Evolutionary conservation across 2,888 invertebrate genomes (phyloP).

Genomic region (Proisotoma minuta): DNA sequence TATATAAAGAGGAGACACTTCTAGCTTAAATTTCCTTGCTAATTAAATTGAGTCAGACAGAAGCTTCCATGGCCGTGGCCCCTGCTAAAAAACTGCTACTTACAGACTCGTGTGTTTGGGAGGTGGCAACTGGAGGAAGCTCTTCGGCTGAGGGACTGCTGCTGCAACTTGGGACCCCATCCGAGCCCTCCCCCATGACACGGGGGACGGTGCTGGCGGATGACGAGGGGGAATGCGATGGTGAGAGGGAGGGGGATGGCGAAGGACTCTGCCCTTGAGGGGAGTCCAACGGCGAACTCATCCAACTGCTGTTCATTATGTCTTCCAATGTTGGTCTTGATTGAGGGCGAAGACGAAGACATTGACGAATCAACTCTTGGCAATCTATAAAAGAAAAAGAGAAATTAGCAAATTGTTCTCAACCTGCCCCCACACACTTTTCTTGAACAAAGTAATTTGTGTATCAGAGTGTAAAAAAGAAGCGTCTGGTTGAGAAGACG

Average conservation of each 20-base stretch:
- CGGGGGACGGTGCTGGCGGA: slow-evolving; percentile 34
- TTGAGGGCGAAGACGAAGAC: slow-evolving; percentile 54
- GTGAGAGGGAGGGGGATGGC: slow-evolving; percentile 44
- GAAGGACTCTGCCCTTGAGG: slow-evolving; percentile 42
- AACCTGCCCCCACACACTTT: background rate
- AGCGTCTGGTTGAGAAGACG: no score
- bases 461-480: no score
- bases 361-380: slow-evolving; percentile 56
- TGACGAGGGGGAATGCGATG: slow-evolving; percentile 46
- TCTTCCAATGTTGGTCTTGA: slow-evolving; percentile 55
- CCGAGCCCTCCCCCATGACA: background rate
- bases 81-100: background rate
- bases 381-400: slow-evolving; percentile 52
- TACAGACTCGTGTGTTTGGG: background rate
- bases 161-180: background rate
- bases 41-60: slow-evolving; percentile 5
- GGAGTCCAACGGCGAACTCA: slow-evolving; percentile 49
- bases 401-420: background rate
- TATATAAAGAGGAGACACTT: no score
- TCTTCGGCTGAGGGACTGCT: background rate
- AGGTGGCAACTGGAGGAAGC: slow-evolving; percentile 5
- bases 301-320: slow-evolving; percentile 56
- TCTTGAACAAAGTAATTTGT: no score
- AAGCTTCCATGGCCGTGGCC: slow-evolving; percentile 10
- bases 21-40: no score